phyloP scores from a whole-genome alignment of 2,113 vertebrate genomes.

The Thymallus thymallus region DNA sequence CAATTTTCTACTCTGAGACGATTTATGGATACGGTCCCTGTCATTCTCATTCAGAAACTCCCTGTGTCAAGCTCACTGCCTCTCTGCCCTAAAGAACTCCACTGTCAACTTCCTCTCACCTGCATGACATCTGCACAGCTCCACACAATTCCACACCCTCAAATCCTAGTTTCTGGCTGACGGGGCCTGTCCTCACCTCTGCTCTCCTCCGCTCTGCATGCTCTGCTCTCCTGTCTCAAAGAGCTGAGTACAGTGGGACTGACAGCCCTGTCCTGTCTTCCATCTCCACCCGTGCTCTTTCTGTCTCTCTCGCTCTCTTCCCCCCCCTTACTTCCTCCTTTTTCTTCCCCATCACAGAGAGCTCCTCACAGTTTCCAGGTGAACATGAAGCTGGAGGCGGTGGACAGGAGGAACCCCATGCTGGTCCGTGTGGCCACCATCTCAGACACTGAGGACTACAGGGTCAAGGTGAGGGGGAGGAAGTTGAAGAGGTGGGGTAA shows the following conservation, averaged over 20 bases:
- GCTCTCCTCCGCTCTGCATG: no score
- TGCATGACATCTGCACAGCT: background rate
- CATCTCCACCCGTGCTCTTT: no score
- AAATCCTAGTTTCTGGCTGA: conserved; percentile 13
- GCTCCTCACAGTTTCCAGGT: conserved; percentile 78
- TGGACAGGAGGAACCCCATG: conserved; percentile 83
- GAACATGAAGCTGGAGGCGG: conserved; percentile 80
- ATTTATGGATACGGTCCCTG: background rate
- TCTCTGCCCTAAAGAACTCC: background rate
- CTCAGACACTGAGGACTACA: conserved; percentile 74
- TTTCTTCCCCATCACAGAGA: conserved; percentile 61
- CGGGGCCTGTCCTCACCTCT: background rate
- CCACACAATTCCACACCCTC: background rate
- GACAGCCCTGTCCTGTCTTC: no score
- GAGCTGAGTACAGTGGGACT: no score
- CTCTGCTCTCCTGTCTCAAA: no score
- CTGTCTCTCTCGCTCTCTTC: no score
- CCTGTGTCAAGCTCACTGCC: background rate
- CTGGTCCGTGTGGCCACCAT: conserved; percentile 82
- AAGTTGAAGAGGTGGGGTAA: background rate
- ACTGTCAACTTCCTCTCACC: background rate
- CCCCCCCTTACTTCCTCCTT: background rate
- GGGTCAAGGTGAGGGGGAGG: conserved; percentile 69
- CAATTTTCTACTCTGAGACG: no score
- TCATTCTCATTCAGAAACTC: background rate